Evolutionary conservation across 2,113 vertebrate genomes (phyloP), one percentile per base, ranked within the genome.

Genomic region (Menidia beryllina): DNA sequence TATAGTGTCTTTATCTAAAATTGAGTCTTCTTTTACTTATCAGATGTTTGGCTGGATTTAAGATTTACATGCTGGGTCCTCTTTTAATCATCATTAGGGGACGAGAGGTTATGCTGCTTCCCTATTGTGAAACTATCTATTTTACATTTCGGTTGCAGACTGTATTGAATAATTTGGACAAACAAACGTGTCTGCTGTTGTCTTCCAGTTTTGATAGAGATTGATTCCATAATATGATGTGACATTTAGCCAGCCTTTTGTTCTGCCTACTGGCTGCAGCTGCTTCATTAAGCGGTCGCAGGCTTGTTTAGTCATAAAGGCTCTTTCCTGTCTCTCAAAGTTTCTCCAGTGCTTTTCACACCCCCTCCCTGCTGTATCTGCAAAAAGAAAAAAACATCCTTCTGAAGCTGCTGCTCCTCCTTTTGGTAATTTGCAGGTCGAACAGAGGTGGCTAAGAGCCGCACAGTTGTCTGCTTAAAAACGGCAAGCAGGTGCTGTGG

Each of bases 211-310:
- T 55, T 21, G 19, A 34, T 30, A 55, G n/a, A 34, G 27, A 55
- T 34, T 55, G 30, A 55, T 55, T 55, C 34, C n/a, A 55, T 55
- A n/a, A 55, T 34, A 17, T 55, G n/a, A 36, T 21, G 10, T 21
- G 30, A 36, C 53, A 55, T 55, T 55, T 53, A 53, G 15, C 13
- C 17, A 27, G 25, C 12, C 14, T 27, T 53, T 53, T 27, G 25
- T 19, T 26, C 26, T 24, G 9, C 15, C 3, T 36, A 55, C n/a
- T 8, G 13, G 27, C 27, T 55, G 21, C n/a, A 5, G 15, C 19
- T 34, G n/a, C 53, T 55, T 55, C 9, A 36, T 55, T 36, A 36
- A 55, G 26, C 6, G 21, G 13, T 21, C 27, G 14, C 15, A 26
- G 25, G 30, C 21, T 55, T 55, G 17, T 34, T 9, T 36, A 13